phyloP scores from a whole-genome alignment of 1,140 invertebrate species.

The Philotrypesis tridentata region DNA sequence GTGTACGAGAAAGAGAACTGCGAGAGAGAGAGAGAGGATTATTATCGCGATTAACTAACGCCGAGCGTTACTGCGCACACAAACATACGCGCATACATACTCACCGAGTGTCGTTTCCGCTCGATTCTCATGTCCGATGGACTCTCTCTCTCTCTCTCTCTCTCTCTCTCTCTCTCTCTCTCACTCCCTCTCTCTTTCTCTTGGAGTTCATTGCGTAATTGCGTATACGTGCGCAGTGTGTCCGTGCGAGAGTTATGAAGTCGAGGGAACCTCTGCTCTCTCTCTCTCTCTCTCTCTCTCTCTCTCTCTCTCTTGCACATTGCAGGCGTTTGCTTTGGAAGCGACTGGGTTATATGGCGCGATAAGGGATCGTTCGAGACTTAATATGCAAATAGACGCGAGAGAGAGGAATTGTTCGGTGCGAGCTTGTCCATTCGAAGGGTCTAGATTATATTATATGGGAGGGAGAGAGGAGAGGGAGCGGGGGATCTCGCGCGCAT shows the following conservation, averaged over 20 bases:
- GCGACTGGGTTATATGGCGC: neutral
- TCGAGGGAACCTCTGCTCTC: neutral
- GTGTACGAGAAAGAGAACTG: neutral
- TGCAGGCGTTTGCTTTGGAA: neutral
- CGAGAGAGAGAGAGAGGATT: conserved; percentile 26
- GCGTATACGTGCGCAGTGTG: neutral
- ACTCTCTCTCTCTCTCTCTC: neutral
- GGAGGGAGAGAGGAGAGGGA: neutral
- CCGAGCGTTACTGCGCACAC: neutral
- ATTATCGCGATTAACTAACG: conserved; percentile 24
- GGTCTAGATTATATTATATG: neutral
- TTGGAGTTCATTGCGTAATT: neutral
- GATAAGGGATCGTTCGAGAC: neutral
- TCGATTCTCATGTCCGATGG: conserved; percentile 15
- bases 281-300: too few relatives aligned
- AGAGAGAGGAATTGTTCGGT: neutral
- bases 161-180: neutral
- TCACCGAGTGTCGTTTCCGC: conserved; percentile 23
- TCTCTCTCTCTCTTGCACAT: too few relatives aligned
- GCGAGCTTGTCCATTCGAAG: neutral
- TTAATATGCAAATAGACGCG: neutral
- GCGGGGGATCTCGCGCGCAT: neutral
- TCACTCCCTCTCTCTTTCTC: neutral
- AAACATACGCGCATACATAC: neutral
- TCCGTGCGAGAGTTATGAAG: conserved; percentile 18